phyloP scores from a whole-genome alignment of 2,888 invertebrate genomes.

The Neoaliturus tenellus region DNA sequence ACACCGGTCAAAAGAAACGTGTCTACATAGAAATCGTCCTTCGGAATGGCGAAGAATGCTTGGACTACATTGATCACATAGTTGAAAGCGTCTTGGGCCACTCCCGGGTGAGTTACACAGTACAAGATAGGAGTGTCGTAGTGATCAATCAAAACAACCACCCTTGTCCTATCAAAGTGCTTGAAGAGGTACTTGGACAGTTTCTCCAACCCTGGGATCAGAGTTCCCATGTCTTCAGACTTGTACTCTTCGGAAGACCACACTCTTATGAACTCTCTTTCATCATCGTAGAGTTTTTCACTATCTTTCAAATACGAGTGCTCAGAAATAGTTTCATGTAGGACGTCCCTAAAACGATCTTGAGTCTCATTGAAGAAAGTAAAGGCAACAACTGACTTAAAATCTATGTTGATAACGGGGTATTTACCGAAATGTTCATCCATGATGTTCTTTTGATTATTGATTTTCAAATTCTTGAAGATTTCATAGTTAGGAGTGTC shows the following conservation, averaged over 20 bases:
- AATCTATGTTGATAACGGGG: conserved; percentile 18
- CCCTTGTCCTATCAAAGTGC: conserved; percentile 35
- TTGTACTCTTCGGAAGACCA: conserved; percentile 21
- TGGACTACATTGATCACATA: conserved; percentile 11
- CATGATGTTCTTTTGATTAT: background rate
- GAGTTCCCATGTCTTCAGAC: conserved; percentile 11
- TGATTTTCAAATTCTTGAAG: background rate
- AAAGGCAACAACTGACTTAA: background rate
- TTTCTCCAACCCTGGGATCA: conserved; percentile 26
- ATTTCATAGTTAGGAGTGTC: conserved; percentile 31
- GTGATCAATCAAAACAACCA: conserved; percentile 14
- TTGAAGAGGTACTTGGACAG: conserved; percentile 38
- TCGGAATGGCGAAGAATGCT: background rate
- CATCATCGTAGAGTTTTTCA: conserved; percentile 17
- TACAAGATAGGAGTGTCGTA: conserved; percentile 10
- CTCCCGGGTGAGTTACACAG: background rate
- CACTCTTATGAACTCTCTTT: conserved; percentile 17
- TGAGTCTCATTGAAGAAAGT: conserved; percentile 31
- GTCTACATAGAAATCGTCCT: conserved; percentile 25
- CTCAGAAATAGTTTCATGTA: background rate
- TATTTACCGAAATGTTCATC: conserved; percentile 32
- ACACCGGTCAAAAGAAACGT: background rate
- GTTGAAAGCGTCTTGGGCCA: conserved; percentile 1
- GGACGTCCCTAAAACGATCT: conserved; percentile 17
- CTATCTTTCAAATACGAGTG: conserved; percentile 25